A percentile compares a stretch with the other conserved stretches of the same genome.
Conservation (phyloP, 1,140 invertebrate genomes). For the Penaeus vannamei region DNA sequence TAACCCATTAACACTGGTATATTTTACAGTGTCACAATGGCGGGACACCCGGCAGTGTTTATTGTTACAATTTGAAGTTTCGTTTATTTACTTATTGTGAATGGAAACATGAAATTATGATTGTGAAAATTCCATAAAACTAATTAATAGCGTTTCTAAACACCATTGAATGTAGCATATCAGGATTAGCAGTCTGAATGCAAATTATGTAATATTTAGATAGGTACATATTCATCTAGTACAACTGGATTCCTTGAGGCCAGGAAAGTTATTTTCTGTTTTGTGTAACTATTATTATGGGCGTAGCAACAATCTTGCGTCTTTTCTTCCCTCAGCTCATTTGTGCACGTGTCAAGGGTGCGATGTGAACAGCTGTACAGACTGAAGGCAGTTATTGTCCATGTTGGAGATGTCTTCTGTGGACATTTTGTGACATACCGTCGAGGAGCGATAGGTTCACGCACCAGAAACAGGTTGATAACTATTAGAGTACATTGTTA, state of each 20-base stretch:
- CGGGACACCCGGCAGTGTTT: no score
- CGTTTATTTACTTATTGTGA: no score
- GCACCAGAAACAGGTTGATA: slow-evolving; percentile 45
- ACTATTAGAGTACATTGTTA: background rate
- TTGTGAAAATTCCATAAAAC: no score
- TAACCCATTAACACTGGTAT: no score
- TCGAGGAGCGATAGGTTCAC: slow-evolving; percentile 75
- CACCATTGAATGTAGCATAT: no score
- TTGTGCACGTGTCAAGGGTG: slow-evolving; percentile 30
- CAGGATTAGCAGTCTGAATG: slow-evolving; percentile 61
- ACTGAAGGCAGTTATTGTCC: slow-evolving; percentile 88
- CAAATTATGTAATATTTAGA: slow-evolving; percentile 67
- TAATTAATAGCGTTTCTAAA: no score
- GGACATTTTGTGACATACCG: slow-evolving; percentile 95
- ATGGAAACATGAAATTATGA: no score
- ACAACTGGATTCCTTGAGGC: no score
- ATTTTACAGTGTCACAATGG: no score
- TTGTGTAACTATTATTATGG: background rate
- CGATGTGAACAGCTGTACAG: slow-evolving; percentile 75
- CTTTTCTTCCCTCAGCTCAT: slow-evolving; percentile 4
- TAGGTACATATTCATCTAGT: slow-evolving; percentile 66
- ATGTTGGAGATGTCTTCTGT: slow-evolving; percentile 86
- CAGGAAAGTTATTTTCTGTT: background rate
- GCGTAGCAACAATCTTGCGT: background rate
- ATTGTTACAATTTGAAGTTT: no score